These are phyloP conservation scores for Theropithecus gelada DNA, from an alignment of 2,113 vertebrate genomes.

Conservation along the genomic window DNA sequence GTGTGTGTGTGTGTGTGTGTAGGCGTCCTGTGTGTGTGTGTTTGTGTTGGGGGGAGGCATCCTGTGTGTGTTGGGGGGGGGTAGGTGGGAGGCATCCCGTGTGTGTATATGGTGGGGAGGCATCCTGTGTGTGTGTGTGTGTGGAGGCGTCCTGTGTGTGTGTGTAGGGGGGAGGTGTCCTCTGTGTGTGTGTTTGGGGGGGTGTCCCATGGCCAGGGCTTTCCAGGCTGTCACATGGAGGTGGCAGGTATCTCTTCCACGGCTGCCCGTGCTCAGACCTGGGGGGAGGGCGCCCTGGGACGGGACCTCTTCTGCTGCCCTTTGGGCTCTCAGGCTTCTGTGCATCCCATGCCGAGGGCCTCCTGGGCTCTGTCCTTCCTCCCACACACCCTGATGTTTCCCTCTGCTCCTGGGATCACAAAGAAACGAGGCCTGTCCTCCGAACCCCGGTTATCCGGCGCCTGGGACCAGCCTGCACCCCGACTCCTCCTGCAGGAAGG, in stretches of 20 bases:
- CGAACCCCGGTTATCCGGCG: rapidly evolving
- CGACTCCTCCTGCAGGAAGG: too few relatives aligned
- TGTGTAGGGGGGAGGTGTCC: too few relatives aligned
- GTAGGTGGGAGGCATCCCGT: too few relatives aligned
- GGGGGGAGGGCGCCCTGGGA: background rate
- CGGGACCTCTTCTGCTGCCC: background rate
- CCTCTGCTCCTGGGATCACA: background rate
- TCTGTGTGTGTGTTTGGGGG: too few relatives aligned
- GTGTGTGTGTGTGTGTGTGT: too few relatives aligned
- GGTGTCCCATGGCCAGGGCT: background rate
- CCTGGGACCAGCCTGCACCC: background rate
- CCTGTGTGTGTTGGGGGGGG: too few relatives aligned
- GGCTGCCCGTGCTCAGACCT: too few relatives aligned
- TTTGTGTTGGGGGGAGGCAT: too few relatives aligned
- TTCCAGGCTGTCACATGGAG: background rate
- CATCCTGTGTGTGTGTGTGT: too few relatives aligned
- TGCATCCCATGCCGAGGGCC: background rate
- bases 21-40: too few relatives aligned
- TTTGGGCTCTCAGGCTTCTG: rapidly evolving
- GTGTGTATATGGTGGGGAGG: too few relatives aligned
- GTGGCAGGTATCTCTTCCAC: background rate
- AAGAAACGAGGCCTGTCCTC: background rate
- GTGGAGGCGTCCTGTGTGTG: too few relatives aligned
- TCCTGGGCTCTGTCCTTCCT: background rate
- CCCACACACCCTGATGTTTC: background rate